Percentiles rank a stretch among this genome's conserved stretches.
phyloP scores from a whole-genome alignment of 2,888 invertebrate genomes.

The Chelonus formosanus region DNA sequence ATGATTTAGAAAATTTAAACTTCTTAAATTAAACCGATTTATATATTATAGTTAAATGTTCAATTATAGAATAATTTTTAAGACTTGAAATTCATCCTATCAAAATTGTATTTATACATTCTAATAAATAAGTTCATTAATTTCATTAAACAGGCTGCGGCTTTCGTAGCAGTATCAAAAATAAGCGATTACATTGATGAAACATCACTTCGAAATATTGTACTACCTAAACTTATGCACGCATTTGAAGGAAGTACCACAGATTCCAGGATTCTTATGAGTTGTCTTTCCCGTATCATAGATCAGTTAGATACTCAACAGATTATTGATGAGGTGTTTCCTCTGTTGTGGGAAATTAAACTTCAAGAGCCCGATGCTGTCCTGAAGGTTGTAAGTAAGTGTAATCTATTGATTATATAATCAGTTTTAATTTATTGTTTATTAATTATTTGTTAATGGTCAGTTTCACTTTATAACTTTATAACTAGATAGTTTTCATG shows the following conservation, averaged over 20 bases:
- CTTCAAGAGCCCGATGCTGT: slow-evolving; percentile 90
- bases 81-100: too few species aligned
- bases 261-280: slow-evolving; percentile 82
- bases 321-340: slow-evolving; percentile 90
- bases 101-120: too few species aligned
- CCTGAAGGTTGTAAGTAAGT: slow-evolving; percentile 93
- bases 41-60: too few species aligned
- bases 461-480: background rate
- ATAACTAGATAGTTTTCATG: too few species aligned
- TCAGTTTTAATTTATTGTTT: background rate
- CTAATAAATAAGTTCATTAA: background rate
- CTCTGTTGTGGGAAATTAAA: slow-evolving; percentile 85
- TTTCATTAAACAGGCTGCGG: slow-evolving; percentile 77
- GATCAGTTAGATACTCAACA: slow-evolving; percentile 86
- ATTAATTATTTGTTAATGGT: background rate
- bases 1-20: too few species aligned
- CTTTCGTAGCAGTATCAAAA: slow-evolving; percentile 85
- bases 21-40: too few species aligned
- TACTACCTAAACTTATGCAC: slow-evolving; percentile 83
- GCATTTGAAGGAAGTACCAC: slow-evolving; percentile 82
- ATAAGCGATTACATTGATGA: slow-evolving; percentile 87
- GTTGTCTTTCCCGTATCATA: slow-evolving; percentile 81
- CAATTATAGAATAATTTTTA: too few species aligned
- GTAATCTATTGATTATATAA: slow-evolving; percentile 36
- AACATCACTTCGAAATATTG: slow-evolving; percentile 78